These are phyloP conservation scores for Anagyrus pseudococci DNA, from an alignment of 2,888 invertebrate species.

Conservation along the genomic window DNA sequence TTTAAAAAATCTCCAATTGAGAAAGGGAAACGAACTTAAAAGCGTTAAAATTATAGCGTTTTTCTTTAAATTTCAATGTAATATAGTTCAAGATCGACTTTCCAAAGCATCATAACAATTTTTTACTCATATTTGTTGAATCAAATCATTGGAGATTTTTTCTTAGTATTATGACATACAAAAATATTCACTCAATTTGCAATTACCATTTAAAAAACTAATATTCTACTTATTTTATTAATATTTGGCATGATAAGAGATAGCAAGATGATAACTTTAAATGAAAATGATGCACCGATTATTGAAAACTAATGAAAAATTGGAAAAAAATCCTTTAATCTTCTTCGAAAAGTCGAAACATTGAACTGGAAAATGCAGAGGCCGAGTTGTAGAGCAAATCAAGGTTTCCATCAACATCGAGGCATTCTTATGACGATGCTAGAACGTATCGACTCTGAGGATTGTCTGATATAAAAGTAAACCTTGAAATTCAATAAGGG, in stretches of 20 bases:
- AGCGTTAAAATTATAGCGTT: constrained; percentile 31
- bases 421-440: constrained; percentile 38
- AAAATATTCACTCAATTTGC: constrained; percentile 10
- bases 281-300: constrained; percentile 4
- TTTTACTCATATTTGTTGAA: constrained; percentile 16
- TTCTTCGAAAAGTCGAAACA: constrained; percentile 32
- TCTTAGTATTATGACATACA: constrained; percentile 13
- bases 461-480: constrained; percentile 37
- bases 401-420: constrained; percentile 37
- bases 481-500: constrained; percentile 34
- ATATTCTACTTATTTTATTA: constrained; percentile 23
- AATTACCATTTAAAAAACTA: constrained; percentile 15
- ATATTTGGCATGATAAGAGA: constrained; percentile 29
- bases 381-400: constrained; percentile 24
- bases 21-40: constrained; percentile 25
- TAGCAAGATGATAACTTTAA: constrained; percentile 13
- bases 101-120: constrained; percentile 15
- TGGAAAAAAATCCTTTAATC: constrained; percentile 13
- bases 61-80: constrained; percentile 19
- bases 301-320: constrained; percentile 17
- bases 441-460: constrained; percentile 39
- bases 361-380: constrained; percentile 30
- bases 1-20: constrained; percentile 19
- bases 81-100: constrained; percentile 31
- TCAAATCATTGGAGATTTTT: constrained; percentile 15